These are phyloP conservation scores for Morpho deidamia DNA, from an alignment of 2,888 invertebrate genomes.

Conservation along the genomic window DNA sequence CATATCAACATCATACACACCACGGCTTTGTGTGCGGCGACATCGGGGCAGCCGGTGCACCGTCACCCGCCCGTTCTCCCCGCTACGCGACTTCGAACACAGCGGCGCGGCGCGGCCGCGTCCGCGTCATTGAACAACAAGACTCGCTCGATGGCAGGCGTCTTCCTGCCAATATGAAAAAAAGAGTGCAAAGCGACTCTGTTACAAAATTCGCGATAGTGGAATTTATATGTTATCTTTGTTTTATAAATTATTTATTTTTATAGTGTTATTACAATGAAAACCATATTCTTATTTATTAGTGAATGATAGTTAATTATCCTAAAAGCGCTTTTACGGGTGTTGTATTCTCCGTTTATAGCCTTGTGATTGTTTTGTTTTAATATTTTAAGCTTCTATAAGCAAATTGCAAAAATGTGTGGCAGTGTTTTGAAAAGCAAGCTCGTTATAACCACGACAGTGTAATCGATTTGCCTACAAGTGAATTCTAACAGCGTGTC, in stretches of 20 bases:
- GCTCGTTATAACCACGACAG: slow-evolving; percentile 43
- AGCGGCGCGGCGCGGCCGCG: slow-evolving; percentile 61
- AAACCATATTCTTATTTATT: slow-evolving; percentile 72
- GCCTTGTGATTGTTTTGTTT: slow-evolving; percentile 72
- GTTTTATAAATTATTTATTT: slow-evolving; percentile 71
- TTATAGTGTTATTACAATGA: slow-evolving; percentile 70
- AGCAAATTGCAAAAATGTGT: slow-evolving; percentile 55
- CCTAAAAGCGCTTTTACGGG: slow-evolving; percentile 55
- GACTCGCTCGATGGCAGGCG: slow-evolving; percentile 76
- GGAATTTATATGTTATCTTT: slow-evolving; percentile 70
- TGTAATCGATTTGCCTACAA: slow-evolving; percentile 55
- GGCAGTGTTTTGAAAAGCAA: slow-evolving; percentile 55
- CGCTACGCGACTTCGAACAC: slow-evolving; percentile 73
- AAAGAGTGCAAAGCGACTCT: slow-evolving; percentile 66
- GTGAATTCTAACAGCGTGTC: slow-evolving; percentile 57
- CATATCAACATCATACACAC: slow-evolving; percentile 44
- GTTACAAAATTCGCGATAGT: slow-evolving; percentile 72
- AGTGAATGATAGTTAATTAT: slow-evolving; percentile 74
- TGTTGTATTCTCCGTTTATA: slow-evolving; percentile 62
- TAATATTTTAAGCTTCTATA: slow-evolving; percentile 52
- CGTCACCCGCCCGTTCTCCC: slow-evolving; percentile 60
- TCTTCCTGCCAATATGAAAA: slow-evolving; percentile 75
- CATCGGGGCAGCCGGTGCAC: slow-evolving; percentile 76
- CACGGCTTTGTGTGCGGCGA: slow-evolving; percentile 58
- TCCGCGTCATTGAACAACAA: slow-evolving; percentile 78